These are phyloP conservation scores for Helostoma temminkii DNA, from an alignment of 2,797 vertebrate species.

Conservation along the genomic window DNA sequence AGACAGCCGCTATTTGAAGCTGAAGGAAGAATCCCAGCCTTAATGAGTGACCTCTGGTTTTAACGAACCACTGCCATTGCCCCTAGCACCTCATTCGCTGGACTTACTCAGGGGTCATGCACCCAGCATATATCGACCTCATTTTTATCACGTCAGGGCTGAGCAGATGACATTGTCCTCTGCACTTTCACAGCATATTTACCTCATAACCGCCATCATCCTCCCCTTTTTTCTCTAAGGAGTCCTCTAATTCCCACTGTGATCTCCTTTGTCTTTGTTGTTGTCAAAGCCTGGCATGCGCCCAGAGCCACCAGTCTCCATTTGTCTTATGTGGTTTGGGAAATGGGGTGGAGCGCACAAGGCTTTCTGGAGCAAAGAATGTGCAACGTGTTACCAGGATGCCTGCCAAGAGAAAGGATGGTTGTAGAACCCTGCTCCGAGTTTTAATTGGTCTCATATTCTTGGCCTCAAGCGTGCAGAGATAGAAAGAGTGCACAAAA, in stretches of 20 bases:
- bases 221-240: slow-evolving; percentile 53
- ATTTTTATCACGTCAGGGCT: slow-evolving; percentile 53
- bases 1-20: slow-evolving; percentile 50
- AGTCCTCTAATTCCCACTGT: slow-evolving; percentile 55
- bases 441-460: slow-evolving; percentile 74
- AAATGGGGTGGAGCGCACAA: slow-evolving; percentile 19
- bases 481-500: slow-evolving; percentile 39
- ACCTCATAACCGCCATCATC: slow-evolving; percentile 46
- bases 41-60: slow-evolving; percentile 62
- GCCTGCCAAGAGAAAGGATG: slow-evolving; percentile 57
- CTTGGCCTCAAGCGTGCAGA: slow-evolving; percentile 52
- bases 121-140: slow-evolving; percentile 49
- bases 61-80: slow-evolving; percentile 49
- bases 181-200: slow-evolving; percentile 68
- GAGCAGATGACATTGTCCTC: slow-evolving; percentile 46
- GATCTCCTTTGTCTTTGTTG: slow-evolving; percentile 68
- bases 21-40: slow-evolving; percentile 17
- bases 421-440: slow-evolving; percentile 39
- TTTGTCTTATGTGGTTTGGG: slow-evolving; percentile 57
- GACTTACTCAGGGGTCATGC: slow-evolving; percentile 47
- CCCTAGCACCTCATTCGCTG: slow-evolving; percentile 43
- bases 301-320: slow-evolving; percentile 39
- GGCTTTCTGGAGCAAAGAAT: slow-evolving; percentile 64
- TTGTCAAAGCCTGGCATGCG: slow-evolving; percentile 52
- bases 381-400: slow-evolving; percentile 61